A percentile compares a stretch with the other conserved stretches of the same genome.
Evolutionary conservation across 2,113 vertebrate species (phyloP).

Genomic region (Butorides virescens): DNA sequence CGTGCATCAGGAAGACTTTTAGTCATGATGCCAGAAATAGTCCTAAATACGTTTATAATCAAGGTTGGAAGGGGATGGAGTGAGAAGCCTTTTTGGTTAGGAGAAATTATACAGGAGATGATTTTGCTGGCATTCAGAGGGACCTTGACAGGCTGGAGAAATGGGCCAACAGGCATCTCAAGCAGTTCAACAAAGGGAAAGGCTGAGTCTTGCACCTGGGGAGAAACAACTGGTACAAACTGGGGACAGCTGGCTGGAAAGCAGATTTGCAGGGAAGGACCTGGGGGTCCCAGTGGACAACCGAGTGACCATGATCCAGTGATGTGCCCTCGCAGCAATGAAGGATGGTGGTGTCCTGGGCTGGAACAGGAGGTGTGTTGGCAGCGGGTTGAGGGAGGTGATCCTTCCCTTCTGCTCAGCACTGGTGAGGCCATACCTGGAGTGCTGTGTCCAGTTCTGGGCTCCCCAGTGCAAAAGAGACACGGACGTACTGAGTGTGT

Average conservation of each 20-base stretch:
- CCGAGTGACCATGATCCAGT: not conserved
- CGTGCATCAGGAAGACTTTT: not conserved
- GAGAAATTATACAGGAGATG: not conserved
- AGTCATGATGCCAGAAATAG: not conserved
- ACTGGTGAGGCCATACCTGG: not conserved
- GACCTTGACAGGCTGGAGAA: not conserved
- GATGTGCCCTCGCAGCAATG: not conserved
- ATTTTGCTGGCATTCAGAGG: not conserved
- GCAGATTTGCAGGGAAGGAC: not conserved
- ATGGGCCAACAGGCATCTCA: not conserved
- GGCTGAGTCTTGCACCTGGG: not conserved
- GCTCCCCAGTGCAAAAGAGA: not conserved
- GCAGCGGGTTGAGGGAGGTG: not conserved
- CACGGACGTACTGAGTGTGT: accelerated
- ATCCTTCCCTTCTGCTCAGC: not conserved
- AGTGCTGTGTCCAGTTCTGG: not conserved
- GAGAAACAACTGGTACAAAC: not conserved
- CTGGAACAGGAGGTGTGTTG: not conserved
- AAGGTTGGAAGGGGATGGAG: not conserved
- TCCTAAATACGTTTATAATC: not conserved
- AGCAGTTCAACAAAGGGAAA: not conserved
- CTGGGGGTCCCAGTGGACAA: not conserved
- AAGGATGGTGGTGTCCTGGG: not conserved
- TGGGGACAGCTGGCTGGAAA: not conserved
- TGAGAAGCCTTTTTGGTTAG: not conserved